phyloP scores from a whole-genome alignment of 2,797 vertebrate genomes.

The Falco rusticolus region DNA sequence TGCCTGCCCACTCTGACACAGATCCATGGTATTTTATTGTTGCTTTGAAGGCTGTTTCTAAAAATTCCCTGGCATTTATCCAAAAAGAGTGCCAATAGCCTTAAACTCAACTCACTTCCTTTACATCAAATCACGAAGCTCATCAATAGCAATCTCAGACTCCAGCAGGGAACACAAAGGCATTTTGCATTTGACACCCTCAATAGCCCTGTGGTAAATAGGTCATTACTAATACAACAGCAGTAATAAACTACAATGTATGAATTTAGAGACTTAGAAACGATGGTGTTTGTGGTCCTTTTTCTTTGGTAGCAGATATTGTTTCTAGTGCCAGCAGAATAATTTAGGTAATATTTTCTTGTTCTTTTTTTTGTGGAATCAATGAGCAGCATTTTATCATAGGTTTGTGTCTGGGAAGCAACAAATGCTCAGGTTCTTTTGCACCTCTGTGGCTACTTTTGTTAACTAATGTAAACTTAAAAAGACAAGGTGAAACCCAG shows the following conservation, averaged over 20 bases:
- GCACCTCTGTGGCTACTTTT: neutral
- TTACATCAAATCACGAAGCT: neutral
- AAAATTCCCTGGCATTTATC: constrained; percentile 7
- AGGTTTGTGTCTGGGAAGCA: neutral
- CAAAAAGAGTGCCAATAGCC: neutral
- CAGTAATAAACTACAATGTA: neutral
- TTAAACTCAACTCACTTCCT: constrained; percentile 27
- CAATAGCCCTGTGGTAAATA: neutral
- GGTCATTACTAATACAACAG: neutral
- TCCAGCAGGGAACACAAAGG: neutral
- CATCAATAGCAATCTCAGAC: constrained; percentile 18
- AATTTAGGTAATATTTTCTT: neutral
- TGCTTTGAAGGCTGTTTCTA: neutral
- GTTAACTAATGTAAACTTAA: neutral
- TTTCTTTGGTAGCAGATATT: neutral
- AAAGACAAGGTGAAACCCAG: neutral
- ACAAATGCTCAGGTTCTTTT: neutral
- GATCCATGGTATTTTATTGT: neutral
- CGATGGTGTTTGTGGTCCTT: neutral
- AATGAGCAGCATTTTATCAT: neutral
- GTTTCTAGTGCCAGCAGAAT: neutral
- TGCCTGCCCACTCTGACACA: neutral
- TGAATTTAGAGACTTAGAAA: neutral
- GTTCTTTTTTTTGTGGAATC: neutral
- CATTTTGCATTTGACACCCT: neutral